Evolutionary conservation across 1,140 invertebrate species (phyloP), one percentile per base, ranked within the genome.

Genomic region (Probaryconus sp.): DNA sequence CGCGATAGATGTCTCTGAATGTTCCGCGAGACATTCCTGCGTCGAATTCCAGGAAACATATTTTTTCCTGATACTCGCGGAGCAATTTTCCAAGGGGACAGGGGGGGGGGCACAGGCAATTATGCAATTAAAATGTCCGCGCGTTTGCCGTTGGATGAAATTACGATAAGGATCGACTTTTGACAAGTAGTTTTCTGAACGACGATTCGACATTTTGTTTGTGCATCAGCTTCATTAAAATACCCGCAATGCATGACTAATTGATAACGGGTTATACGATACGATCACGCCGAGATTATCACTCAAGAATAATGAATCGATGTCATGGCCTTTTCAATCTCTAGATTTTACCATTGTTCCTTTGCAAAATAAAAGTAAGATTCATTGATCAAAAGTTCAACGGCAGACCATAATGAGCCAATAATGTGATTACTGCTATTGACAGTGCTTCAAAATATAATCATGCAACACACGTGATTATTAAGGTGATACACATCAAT

Each of bases 1-100:
- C 26, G 18, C 79, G 78, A 76, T 69, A 86, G 85, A 86, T 86
- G 83, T 83, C 81, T 76, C 58, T 70, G 10, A 42, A 20, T 5
- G 71, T 68, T 35, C 31, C 14, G 9, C 2, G 10, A 5, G n/a
- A n/a, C n/a, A n/a, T n/a, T n/a, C n/a, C n/a, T n/a, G 13, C 5
- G 31, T 13, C 2, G 31, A 13, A 4, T 35, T n/a, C 30, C 7
- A 3, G 21, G 7, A 24, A 3, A 3, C 21, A 24, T n/a, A 24
- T 24, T 24, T n/a, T 31, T 31, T 31, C 4, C 5, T 7, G 30
- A 2, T 2, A 31, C 10, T 31, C 30, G 5, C n/a, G n/a, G n/a
- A n/a, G n/a, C n/a, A n/a, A n/a, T n/a, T n/a, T n/a, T n/a, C n/a
- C n/a, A n/a, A n/a, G n/a, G n/a, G n/a, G n/a, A n/a, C n/a, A n/a